Conservation (phyloP, 37 sponge, comb jelly and placozoan species). For the Haliclona indistincta region DNA sequence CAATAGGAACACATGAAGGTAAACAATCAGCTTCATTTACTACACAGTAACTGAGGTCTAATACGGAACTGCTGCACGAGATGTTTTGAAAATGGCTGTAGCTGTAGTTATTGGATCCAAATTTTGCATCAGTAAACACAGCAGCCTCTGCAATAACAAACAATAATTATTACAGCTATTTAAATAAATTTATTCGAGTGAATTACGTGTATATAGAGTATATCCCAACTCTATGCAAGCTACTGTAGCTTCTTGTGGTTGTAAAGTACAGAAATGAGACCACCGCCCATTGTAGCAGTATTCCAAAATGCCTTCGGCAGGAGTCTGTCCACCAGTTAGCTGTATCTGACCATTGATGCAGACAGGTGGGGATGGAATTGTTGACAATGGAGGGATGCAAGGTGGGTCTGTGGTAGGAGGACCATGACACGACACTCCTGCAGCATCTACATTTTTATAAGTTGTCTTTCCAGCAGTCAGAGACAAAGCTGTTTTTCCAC, state of each 20-base stretch:
- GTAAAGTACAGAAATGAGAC: background rate
- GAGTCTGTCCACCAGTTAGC: background rate
- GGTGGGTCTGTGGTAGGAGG: background rate
- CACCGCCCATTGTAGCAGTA: background rate
- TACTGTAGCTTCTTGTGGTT: background rate
- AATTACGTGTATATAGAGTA: constrained; percentile 1
- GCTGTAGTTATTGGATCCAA: no score
- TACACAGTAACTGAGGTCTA: no score
- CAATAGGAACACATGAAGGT: background rate
- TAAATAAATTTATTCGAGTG: constrained; percentile 1
- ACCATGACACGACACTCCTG: background rate
- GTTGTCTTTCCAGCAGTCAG: background rate
- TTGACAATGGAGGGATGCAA: no score
- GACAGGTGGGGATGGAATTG: no score
- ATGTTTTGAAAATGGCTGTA: no score
- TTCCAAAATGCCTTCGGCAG: background rate
- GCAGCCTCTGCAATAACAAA: no score
- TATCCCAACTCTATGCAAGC: background rate
- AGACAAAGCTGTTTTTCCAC: background rate
- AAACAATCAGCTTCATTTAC: background rate
- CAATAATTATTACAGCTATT: no score
- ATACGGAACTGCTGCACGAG: no score
- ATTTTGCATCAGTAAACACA: no score
- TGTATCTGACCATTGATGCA: no score
- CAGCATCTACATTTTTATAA: background rate